Percentiles rank a stretch among this genome's conserved stretches.
Evolutionary conservation across 2,888 invertebrate genomes (phyloP).

Genomic region (Gisinianus flammeolus): DNA sequence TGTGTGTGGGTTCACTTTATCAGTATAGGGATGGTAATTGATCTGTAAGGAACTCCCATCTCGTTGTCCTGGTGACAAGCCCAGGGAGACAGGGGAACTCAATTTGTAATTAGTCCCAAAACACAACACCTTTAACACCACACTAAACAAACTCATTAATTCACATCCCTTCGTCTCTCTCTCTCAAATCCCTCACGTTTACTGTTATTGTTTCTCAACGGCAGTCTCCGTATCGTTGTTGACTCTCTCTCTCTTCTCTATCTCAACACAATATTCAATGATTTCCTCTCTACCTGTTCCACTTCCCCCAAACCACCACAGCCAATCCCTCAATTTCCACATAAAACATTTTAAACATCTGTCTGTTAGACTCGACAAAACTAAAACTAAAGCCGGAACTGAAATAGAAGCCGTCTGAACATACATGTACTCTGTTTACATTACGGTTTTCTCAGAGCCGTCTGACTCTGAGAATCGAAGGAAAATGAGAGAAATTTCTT

Average conservation of each 20-base stretch:
- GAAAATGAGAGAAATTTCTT: too few species aligned
- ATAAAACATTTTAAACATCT: background rate
- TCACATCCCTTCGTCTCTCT: background rate
- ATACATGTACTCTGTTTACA: too few species aligned
- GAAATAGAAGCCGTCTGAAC: too few species aligned
- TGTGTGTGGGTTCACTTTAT: too few species aligned
- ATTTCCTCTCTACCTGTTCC: background rate
- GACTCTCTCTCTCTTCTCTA: too few species aligned
- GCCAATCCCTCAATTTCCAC: background rate
- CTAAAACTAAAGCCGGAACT: too few species aligned
- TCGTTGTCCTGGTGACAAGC: slow-evolving; percentile 17
- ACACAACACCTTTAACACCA: background rate
- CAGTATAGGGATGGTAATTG: too few species aligned
- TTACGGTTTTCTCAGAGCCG: too few species aligned
- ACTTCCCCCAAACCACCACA: background rate
- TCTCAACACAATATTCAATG: background rate
- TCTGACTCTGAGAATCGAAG: too few species aligned
- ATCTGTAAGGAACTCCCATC: too few species aligned
- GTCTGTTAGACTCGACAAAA: background rate
- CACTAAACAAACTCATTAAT: slow-evolving; percentile 19
- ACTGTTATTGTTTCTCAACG: background rate
- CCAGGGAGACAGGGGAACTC: background rate
- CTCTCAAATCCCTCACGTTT: background rate
- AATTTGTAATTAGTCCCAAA: slow-evolving; percentile 3
- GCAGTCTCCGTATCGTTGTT: background rate